These are phyloP conservation scores for Chinchilla lanigera DNA, from an alignment of 2,113 vertebrate species.

Conservation along the genomic window DNA sequence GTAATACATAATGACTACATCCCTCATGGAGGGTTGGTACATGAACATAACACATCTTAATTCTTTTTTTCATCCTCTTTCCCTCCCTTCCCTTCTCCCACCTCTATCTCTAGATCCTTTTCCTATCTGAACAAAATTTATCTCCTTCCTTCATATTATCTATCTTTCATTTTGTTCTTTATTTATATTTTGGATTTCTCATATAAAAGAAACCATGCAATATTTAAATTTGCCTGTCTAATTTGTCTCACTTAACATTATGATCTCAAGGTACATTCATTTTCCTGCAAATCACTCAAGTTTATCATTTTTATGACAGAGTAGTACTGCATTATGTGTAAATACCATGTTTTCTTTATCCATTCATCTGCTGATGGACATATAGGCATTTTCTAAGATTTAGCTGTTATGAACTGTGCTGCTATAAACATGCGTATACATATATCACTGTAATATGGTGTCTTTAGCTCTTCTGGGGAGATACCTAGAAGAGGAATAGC, in stretches of 20 bases:
- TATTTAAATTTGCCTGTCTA: not conserved
- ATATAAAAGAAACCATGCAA: not conserved
- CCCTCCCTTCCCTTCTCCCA: not conserved
- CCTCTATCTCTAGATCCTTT: not conserved
- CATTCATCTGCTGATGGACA: not conserved
- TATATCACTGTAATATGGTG: not conserved
- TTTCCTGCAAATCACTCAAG: not conserved
- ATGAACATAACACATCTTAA: not conserved
- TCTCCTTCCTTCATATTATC: not conserved
- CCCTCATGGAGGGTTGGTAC: not conserved
- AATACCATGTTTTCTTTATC: not conserved
- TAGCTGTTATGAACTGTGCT: not conserved
- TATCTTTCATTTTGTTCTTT: not conserved
- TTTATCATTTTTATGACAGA: not conserved
- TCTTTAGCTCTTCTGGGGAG: not conserved
- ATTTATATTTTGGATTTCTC: not conserved
- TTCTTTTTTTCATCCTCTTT: not conserved
- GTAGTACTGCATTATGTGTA: not conserved
- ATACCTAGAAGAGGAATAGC: not conserved
- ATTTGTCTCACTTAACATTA: not conserved
- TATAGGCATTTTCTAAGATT: not conserved
- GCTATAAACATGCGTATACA: not conserved
- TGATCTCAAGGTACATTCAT: not conserved
- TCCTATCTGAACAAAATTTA: not conserved
- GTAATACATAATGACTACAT: not conserved